Percentiles rank a stretch among this genome's conserved stretches.
phyloP scores from a whole-genome alignment of 2,113 vertebrate species.

The Oreochromis tanganicae region DNA sequence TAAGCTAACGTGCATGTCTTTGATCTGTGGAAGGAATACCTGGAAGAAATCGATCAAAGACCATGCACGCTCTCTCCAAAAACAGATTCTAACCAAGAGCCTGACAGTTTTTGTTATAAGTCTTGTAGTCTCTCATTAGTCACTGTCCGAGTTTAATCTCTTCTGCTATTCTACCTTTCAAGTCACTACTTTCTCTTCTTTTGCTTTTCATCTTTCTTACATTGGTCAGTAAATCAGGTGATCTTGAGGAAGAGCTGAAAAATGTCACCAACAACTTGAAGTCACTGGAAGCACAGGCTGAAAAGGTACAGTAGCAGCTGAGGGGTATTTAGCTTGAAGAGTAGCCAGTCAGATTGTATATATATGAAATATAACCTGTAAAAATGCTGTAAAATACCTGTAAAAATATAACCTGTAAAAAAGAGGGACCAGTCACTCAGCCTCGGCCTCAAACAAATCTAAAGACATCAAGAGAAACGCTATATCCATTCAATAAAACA shows the following conservation, averaged over 20 bases:
- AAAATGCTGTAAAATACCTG: not conserved
- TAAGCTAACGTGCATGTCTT: not conserved
- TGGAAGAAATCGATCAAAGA: not conserved
- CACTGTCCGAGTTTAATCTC: not conserved
- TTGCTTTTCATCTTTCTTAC: slow-evolving; percentile 29
- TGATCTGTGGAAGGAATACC: not conserved
- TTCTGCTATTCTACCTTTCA: slow-evolving; percentile 51
- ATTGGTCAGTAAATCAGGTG: slow-evolving; percentile 92
- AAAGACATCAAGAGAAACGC: not conserved
- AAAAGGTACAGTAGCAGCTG: slow-evolving; percentile 82
- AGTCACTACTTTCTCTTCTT: slow-evolving; percentile 45
- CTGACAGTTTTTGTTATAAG: not conserved
- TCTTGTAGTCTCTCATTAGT: not conserved
- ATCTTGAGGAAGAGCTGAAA: slow-evolving; percentile 99
- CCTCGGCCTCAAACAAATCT: not conserved
- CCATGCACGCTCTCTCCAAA: not conserved
- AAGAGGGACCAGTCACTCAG: not conserved
- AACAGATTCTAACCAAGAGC: not conserved
- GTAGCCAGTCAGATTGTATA: not conserved
- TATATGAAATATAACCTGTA: not conserved
- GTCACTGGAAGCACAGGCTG: slow-evolving; percentile 95
- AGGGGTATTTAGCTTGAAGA: not conserved
- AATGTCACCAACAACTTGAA: slow-evolving; percentile 99
- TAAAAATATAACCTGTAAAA: not conserved
- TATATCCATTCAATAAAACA: not conserved